These are phyloP conservation scores for Seira musarum DNA, from an alignment of 2,888 invertebrate genomes.

Conservation along the genomic window DNA sequence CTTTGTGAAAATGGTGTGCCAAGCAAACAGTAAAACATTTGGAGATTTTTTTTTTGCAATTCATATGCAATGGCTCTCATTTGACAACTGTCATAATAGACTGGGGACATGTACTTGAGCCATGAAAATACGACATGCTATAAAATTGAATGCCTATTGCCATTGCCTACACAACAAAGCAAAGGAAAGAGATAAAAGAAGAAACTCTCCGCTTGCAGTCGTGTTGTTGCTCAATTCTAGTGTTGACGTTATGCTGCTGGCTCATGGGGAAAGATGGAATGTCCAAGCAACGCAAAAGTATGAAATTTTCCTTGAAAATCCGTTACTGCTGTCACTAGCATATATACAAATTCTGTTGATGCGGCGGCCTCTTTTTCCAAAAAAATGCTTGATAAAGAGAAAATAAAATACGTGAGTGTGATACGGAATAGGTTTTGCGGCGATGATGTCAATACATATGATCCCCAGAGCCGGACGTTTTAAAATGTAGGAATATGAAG, in stretches of 20 bases:
- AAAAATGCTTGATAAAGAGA: not conserved
- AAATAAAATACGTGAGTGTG: not conserved
- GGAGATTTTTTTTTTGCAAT: not conserved
- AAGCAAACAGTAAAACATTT: conserved; percentile 2
- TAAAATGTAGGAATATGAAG: too few relatives aligned
- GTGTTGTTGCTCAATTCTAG: not conserved
- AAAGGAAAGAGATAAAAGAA: not conserved
- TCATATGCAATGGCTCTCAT: conserved; percentile 34
- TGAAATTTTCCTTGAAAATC: not conserved
- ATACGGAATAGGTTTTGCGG: not conserved
- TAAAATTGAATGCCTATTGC: conserved; percentile 41
- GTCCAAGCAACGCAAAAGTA: not conserved
- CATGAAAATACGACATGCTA: conserved; percentile 40
- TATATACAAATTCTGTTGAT: too few relatives aligned
- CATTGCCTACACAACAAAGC: too few relatives aligned
- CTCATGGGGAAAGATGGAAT: not conserved
- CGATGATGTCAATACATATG: not conserved
- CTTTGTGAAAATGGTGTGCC: not conserved
- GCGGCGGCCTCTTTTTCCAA: not conserved
- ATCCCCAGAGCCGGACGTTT: too few relatives aligned
- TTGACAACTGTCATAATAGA: conserved; percentile 49
- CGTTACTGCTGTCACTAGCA: not conserved
- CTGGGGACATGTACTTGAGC: conserved; percentile 33
- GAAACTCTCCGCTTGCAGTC: not conserved
- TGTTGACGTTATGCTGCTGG: not conserved